Evolutionary conservation across 2,113 vertebrate species (phyloP).

Genomic region (Corvus hawaiiensis): DNA sequence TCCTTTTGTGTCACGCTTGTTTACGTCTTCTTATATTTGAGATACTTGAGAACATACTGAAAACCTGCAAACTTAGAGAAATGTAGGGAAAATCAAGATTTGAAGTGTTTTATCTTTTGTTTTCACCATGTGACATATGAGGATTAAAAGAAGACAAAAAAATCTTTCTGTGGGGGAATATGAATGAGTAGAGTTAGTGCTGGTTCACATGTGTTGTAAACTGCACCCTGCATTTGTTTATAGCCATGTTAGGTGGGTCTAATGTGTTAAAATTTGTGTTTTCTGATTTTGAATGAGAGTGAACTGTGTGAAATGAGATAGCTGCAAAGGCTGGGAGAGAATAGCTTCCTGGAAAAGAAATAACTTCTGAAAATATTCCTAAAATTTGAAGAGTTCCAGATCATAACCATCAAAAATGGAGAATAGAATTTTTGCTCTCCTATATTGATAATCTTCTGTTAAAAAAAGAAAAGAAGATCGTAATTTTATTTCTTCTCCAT

Average conservation of each 20-base stretch:
- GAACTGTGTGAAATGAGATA: background rate
- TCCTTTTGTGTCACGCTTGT: background rate
- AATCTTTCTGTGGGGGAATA: background rate
- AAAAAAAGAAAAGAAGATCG: background rate
- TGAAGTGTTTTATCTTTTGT: background rate
- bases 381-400: background rate
- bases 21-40: slow-evolving; percentile 3
- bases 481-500: background rate
- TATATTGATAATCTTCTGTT: background rate
- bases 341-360: background rate
- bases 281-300: background rate
- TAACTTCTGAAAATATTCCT: background rate
- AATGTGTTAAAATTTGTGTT: background rate
- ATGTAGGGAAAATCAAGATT: background rate
- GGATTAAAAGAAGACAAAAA: background rate
- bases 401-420: background rate
- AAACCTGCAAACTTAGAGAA: background rate
- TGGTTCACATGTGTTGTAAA: fast-evolving
- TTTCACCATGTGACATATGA: background rate
- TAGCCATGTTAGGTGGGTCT: background rate
- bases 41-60: background rate
- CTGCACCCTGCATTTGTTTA: background rate
- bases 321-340: background rate
- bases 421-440: background rate
- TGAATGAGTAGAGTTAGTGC: background rate